These are phyloP conservation scores for Phyllotis vaccarum DNA, from an alignment of 2,797 vertebrate species.

Conservation along the genomic window DNA sequence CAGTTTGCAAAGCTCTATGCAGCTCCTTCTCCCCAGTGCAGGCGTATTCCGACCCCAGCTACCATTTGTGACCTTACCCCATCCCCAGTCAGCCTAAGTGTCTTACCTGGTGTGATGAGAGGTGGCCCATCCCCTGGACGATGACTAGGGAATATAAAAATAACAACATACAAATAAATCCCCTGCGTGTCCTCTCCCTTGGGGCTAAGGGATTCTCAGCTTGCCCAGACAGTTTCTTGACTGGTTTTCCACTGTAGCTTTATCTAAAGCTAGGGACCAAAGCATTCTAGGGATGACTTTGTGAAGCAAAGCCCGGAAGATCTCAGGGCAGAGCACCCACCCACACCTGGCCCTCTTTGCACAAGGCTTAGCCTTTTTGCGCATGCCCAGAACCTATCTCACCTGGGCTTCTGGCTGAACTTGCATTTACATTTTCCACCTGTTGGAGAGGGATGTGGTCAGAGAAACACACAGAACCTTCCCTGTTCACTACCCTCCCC, in stretches of 20 bases:
- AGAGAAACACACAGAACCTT: neutral
- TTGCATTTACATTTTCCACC: slow-evolving; percentile 86
- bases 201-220: neutral
- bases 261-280: neutral
- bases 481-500: accelerated
- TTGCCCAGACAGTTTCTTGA: neutral
- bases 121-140: slow-evolving; percentile 51
- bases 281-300: neutral
- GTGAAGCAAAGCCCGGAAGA: neutral
- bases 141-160: slow-evolving; percentile 61
- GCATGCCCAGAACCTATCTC: neutral
- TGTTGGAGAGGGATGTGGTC: neutral
- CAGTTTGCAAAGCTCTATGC: neutral
- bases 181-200: neutral
- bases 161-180: neutral
- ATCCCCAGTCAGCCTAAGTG: neutral
- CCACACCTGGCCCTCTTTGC: neutral
- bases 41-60: accelerated
- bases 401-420: slow-evolving; percentile 81
- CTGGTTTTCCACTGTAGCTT: neutral
- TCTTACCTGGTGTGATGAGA: slow-evolving; percentile 82
- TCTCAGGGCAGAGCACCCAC: neutral
- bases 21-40: neutral
- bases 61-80: neutral
- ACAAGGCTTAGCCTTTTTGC: neutral